Evolutionary conservation across 2,888 invertebrate genomes (phyloP), one percentile per base, ranked within the genome.

Genomic region (Allophyes oxyacanthae): DNA sequence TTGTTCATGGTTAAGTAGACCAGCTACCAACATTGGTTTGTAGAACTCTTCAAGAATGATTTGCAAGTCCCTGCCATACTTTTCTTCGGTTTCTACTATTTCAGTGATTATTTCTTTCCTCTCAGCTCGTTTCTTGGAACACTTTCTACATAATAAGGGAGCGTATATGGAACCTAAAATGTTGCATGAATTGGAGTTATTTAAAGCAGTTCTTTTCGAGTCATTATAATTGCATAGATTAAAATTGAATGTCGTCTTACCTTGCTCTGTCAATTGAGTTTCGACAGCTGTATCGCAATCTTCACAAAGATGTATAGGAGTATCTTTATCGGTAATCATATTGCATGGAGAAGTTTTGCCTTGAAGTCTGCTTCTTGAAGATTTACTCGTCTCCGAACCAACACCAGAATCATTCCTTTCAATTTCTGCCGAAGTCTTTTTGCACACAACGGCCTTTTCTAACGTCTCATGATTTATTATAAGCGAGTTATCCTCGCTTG

Each of bases 71-170:
- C 98, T 95, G 14, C 98, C 98, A 84, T 99, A 99, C 83, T 98
- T 99, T 83, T 98, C 97, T 91, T 99, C 99, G 1, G 99, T 99
- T 90, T 99, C 99, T 4, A 98, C 97, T 63, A 99, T 98, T 94
- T 99, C 99, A 3, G 97, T 97, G 48, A 99, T 97, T 32, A 98
- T 99, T 94, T 99, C 98, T 83, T 98, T 98, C 52, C 99, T 95
- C 86, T 99, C 99, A 7, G 97, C 96, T 53, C 98, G 95, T 81
- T 97, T 97, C 83, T 98, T 97, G 57, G 96, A 95, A 87, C 99
- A 99, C 85, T 98, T 98, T 66, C 97, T 95, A 88, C 98, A 99
- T 30, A 98, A 96, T 62, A 97, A 90, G 0, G 97, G 97, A 26
- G 97, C 97, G 78, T 96, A 97, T 79, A 96, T 94, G 44, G 96